Evolutionary conservation across 2,888 invertebrate species (phyloP).

Genomic region (Quadriops clusia): DNA sequence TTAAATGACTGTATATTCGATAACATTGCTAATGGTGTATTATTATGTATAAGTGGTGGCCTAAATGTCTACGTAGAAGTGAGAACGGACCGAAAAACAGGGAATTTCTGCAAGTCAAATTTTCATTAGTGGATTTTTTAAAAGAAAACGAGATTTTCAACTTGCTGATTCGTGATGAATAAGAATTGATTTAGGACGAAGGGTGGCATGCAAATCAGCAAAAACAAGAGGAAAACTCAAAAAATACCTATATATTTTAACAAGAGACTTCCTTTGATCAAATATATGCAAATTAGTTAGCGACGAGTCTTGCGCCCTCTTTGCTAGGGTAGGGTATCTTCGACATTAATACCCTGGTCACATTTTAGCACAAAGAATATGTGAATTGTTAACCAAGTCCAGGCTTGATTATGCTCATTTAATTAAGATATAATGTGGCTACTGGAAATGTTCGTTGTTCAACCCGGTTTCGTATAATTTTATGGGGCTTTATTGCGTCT

Average conservation of each 20-base stretch:
- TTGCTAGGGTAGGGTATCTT: too few relatives aligned
- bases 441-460: too few relatives aligned
- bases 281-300: conserved; percentile 28
- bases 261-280: conserved; percentile 31
- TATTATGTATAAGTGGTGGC: conserved; percentile 27
- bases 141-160: conserved; percentile 23
- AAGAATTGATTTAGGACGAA: conserved; percentile 24
- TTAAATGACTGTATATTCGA: conserved; percentile 31
- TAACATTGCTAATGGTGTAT: conserved; percentile 29
- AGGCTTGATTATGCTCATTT: too few relatives aligned
- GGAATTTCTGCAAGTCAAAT: conserved; percentile 27
- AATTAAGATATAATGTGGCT: too few relatives aligned
- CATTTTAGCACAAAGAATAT: too few relatives aligned
- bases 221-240: conserved; percentile 26
- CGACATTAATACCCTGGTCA: too few relatives aligned
- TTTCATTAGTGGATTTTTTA: conserved; percentile 27
- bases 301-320: too few relatives aligned
- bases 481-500: too few relatives aligned
- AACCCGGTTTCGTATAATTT: too few relatives aligned
- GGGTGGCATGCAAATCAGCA: conserved; percentile 27
- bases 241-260: conserved; percentile 27
- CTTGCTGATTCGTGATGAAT: conserved; percentile 28
- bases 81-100: conserved; percentile 19
- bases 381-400: too few relatives aligned
- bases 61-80: conserved; percentile 15